phyloP scores from a whole-genome alignment of 2,113 vertebrate species.

The Edolisoma coerulescens region DNA sequence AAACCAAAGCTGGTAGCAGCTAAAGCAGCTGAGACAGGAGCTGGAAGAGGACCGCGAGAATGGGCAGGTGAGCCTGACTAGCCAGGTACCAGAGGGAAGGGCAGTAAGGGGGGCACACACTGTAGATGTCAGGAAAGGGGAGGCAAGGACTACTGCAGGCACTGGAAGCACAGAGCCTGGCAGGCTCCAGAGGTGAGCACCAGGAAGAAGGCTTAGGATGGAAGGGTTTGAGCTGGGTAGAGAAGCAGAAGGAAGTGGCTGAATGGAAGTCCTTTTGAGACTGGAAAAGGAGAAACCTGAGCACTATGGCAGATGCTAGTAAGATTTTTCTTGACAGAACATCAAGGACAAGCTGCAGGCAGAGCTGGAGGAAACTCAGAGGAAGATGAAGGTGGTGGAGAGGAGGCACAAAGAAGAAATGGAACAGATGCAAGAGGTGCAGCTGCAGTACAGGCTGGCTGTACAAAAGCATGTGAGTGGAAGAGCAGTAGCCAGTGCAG shows the following conservation, averaged over 20 bases:
- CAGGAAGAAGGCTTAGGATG: not conserved
- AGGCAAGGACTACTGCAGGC: not conserved
- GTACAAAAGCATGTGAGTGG: slow-evolving; percentile 55
- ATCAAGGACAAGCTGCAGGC: not conserved
- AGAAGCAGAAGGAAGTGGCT: not conserved
- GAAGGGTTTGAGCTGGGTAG: not conserved
- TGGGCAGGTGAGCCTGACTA: not conserved
- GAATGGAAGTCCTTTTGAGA: not conserved
- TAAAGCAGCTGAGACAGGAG: no score
- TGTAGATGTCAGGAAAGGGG: not conserved
- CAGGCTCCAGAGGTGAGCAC: not conserved
- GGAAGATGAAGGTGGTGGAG: not conserved
- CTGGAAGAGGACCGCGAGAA: no score
- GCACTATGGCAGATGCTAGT: not conserved
- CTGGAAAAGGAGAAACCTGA: not conserved
- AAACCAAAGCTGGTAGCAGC: no score
- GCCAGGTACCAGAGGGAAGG: not conserved
- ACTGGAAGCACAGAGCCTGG: not conserved
- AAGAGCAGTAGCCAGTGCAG: not conserved
- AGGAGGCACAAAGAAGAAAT: slow-evolving; percentile 29
- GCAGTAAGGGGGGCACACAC: not conserved
- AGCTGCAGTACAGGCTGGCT: slow-evolving; percentile 31
- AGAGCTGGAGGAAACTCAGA: slow-evolving; percentile 31
- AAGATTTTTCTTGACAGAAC: not conserved
- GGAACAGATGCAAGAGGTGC: not conserved